Conservation (phyloP, 2,113 vertebrate genomes). For the Poicephalus gulielmi region DNA sequence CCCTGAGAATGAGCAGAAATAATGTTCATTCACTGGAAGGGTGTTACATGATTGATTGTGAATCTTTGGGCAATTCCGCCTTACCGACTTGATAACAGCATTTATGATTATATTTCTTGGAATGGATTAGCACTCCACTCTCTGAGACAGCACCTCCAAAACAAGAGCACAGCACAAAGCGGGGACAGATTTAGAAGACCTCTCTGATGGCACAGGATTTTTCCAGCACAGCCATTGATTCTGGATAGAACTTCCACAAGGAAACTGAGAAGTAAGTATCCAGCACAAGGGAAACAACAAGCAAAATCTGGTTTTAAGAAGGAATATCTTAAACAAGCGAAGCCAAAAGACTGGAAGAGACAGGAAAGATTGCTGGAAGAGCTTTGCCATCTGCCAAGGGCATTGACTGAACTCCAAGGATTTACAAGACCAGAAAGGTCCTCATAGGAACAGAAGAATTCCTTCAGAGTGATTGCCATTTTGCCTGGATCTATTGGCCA, state of each 20-base stretch:
- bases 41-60: background rate
- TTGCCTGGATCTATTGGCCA: background rate
- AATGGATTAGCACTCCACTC: background rate
- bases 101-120: background rate
- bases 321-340: background rate
- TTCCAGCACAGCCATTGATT: background rate
- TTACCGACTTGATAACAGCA: background rate
- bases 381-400: background rate
- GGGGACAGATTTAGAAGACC: background rate
- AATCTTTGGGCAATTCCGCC: background rate
- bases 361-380: background rate
- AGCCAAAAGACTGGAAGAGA: background rate
- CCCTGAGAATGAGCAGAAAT: background rate
- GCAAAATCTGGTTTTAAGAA: background rate
- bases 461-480: background rate
- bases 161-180: background rate
- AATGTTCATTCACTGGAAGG: background rate
- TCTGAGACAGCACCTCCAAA: background rate
- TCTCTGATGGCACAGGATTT: rapidly evolving
- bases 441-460: background rate
- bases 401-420: background rate
- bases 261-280: background rate
- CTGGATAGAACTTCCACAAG: background rate
- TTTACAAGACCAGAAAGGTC: background rate
- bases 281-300: background rate